phyloP scores from a whole-genome alignment of 2,797 vertebrate species.

The Gastrophryne carolinensis region DNA sequence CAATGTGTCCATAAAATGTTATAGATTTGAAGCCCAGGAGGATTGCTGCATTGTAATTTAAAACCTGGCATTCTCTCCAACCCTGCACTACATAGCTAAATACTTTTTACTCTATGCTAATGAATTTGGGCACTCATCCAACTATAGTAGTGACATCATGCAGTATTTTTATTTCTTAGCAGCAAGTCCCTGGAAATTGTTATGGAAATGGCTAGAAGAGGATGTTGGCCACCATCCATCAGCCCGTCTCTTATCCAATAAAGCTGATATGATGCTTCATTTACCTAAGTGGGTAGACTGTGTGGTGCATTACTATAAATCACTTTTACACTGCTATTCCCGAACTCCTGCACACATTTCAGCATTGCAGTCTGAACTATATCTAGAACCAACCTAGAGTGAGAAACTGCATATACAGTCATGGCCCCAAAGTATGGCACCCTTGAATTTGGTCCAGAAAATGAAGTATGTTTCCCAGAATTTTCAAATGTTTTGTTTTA shows the following conservation, averaged over 20 bases:
- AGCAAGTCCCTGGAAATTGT: constrained; percentile 1
- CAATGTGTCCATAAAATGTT: neutral
- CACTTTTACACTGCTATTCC: neutral
- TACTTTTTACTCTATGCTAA: constrained; percentile 9
- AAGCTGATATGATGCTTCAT: constrained; percentile 4
- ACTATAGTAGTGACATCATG: constrained; percentile 37
- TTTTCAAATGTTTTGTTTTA: too few species aligned
- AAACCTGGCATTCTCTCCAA: too few species aligned
- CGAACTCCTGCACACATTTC: neutral
- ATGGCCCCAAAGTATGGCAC: too few species aligned
- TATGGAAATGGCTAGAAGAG: neutral
- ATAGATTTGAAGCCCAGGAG: neutral
- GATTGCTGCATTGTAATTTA: neutral
- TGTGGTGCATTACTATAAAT: neutral
- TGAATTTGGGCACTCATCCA: constrained; percentile 26
- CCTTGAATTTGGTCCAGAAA: too few species aligned
- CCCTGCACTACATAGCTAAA: neutral
- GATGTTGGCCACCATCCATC: constrained; percentile 13
- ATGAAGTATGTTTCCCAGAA: too few species aligned
- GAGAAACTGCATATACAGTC: too few species aligned
- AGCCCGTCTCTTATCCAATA: constrained; percentile 3
- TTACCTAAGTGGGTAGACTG: neutral
- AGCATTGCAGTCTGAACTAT: too few species aligned
- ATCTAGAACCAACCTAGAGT: too few species aligned
- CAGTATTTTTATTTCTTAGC: constrained; percentile 27